Evolutionary conservation across 2,113 vertebrate species (phyloP).

Genomic region (Numida meleagris): DNA sequence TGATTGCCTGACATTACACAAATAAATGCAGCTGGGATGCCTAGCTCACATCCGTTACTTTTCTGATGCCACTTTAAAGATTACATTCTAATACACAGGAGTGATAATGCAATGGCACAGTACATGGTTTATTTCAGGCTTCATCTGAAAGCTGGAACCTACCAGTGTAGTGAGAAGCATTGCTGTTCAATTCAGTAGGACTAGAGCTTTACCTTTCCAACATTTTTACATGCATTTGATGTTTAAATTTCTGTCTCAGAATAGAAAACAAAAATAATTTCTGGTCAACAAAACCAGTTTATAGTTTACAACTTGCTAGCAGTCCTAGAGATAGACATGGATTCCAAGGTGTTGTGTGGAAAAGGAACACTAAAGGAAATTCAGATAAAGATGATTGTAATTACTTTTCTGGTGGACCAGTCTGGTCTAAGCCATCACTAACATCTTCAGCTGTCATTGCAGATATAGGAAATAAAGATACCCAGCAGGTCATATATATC

Average conservation of each 20-base stretch:
- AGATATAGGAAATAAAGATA: neutral
- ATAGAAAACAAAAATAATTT: neutral
- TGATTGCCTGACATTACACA: neutral
- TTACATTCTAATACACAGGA: neutral
- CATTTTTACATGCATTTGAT: fast-evolving
- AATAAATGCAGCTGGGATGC: neutral
- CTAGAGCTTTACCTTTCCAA: neutral
- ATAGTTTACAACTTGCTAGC: neutral
- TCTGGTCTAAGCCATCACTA: neutral
- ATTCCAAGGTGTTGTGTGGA: neutral
- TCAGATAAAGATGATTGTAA: neutral
- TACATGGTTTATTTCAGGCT: neutral
- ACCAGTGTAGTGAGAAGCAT: fast-evolving
- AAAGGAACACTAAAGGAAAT: neutral
- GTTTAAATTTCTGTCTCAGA: neutral
- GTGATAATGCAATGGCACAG: neutral
- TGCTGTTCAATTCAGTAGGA: neutral
- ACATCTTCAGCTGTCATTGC: neutral
- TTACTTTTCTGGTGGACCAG: neutral
- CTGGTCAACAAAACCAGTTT: neutral
- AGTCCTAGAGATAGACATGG: neutral
- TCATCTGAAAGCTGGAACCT: neutral
- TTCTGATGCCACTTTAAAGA: neutral
- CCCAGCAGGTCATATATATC: neutral
- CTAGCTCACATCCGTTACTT: neutral